Percentiles rank a stretch among this genome's conserved stretches.
Conservation (phyloP, 2,797 vertebrate species). For the Peromyscus attwateri region DNA sequence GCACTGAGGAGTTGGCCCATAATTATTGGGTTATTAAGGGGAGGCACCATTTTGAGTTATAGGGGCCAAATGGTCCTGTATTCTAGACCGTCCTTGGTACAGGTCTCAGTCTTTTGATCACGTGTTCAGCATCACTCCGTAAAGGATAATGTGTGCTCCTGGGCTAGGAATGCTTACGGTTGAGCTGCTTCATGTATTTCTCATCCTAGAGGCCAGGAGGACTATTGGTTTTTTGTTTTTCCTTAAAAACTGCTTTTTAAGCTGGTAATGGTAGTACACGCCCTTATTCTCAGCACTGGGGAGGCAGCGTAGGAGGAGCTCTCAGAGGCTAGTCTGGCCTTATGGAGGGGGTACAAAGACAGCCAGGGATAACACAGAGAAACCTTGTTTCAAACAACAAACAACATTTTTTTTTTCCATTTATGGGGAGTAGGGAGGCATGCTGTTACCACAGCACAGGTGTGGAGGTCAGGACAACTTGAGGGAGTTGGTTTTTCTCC, state of each 20-base stretch:
- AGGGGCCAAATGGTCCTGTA: background rate
- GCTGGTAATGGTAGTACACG: too few relatives aligned
- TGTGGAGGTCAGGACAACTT: background rate
- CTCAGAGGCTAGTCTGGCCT: background rate
- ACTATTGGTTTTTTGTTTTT: background rate
- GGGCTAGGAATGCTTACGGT: background rate
- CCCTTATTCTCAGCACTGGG: background rate
- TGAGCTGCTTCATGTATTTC: background rate
- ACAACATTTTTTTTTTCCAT: background rate
- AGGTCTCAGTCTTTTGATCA: background rate
- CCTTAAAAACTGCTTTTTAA: background rate
- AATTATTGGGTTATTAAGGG: background rate
- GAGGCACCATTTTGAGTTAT: background rate
- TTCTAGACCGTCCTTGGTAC: background rate
- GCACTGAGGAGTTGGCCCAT: background rate
- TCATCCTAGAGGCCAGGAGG: background rate
- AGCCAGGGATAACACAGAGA: background rate
- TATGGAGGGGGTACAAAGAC: background rate
- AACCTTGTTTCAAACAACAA: background rate
- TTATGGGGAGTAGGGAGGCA: background rate
- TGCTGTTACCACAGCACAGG: background rate
- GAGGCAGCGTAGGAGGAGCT: background rate
- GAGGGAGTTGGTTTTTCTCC: background rate
- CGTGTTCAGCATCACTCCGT: background rate
- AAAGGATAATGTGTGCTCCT: background rate